Conservation (phyloP, 2,797 vertebrate species). For the Leptatherina wallacei region DNA sequence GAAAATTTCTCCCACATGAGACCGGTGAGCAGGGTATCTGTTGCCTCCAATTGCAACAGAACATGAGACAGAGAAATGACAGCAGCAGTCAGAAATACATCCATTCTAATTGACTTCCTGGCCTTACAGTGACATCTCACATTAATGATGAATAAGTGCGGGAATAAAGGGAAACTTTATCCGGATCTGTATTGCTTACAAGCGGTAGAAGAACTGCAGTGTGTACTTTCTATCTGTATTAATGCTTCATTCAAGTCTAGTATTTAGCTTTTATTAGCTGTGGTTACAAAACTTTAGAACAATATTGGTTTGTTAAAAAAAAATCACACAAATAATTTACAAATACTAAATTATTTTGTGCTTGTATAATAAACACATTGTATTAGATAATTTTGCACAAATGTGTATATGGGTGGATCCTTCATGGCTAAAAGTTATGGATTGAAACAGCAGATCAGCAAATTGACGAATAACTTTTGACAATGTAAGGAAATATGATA, state of each 20-base stretch:
- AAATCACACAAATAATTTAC: not conserved
- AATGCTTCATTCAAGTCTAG: not conserved
- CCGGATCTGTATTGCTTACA: conserved; percentile 20
- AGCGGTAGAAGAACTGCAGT: conserved; percentile 17
- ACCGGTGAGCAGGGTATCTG: conserved; percentile 45
- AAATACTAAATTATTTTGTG: not conserved
- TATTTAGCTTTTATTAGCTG: not conserved
- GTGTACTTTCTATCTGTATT: not conserved
- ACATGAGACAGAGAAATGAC: conserved; percentile 77
- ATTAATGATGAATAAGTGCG: conserved; percentile 76
- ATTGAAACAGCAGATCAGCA: not conserved
- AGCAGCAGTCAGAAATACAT: conserved; percentile 72
- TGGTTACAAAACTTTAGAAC: not conserved
- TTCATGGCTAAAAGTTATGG: not conserved
- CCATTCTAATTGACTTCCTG: conserved; percentile 84
- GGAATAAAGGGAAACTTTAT: conserved; percentile 57
- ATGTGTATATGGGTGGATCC: not conserved
- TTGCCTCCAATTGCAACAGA: conserved; percentile 53
- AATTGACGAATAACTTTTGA: not conserved
- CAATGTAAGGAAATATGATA: not conserved
- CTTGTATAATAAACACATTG: not conserved
- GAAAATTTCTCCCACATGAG: conserved; percentile 64
- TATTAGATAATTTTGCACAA: not conserved
- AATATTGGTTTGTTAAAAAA: too few species aligned
- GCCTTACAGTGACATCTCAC: conserved; percentile 65